phyloP scores from a whole-genome alignment of 2,113 vertebrate genomes.

The Tragelaphus scriptus region DNA sequence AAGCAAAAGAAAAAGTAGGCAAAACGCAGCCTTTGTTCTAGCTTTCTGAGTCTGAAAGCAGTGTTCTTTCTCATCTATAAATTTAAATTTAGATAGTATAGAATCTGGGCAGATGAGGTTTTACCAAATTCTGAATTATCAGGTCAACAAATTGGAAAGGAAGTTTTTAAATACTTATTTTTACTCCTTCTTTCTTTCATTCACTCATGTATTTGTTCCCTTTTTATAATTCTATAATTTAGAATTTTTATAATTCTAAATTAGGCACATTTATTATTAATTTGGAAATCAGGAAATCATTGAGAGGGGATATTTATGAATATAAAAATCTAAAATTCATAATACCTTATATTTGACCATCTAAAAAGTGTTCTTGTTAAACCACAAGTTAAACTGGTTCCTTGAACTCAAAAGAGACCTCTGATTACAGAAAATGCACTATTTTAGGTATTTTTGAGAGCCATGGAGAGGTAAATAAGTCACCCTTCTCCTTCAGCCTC shows the following conservation, averaged over 20 bases:
- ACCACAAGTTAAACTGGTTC: not conserved
- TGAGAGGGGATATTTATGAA: not conserved
- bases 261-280: not conserved
- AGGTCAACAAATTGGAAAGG: not conserved
- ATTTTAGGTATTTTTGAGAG: not conserved
- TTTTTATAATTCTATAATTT: not conserved
- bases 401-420: not conserved
- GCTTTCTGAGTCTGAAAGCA: not conserved
- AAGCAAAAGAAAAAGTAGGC: not conserved
- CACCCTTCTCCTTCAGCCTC: accelerated
- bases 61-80: not conserved
- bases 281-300: not conserved
- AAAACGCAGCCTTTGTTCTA: accelerated
- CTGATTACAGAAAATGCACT: not conserved
- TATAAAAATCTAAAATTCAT: not conserved
- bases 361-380: not conserved
- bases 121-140: not conserved
- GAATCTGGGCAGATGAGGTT: not conserved
- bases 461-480: not conserved
- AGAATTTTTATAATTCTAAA: too few species aligned
- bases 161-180: not conserved
- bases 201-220: not conserved
- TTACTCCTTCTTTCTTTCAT: not conserved
- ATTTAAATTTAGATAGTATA: not conserved
- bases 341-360: not conserved